Conservation (phyloP, 2,888 invertebrate species). For the Epistrophe grossulariae region DNA sequence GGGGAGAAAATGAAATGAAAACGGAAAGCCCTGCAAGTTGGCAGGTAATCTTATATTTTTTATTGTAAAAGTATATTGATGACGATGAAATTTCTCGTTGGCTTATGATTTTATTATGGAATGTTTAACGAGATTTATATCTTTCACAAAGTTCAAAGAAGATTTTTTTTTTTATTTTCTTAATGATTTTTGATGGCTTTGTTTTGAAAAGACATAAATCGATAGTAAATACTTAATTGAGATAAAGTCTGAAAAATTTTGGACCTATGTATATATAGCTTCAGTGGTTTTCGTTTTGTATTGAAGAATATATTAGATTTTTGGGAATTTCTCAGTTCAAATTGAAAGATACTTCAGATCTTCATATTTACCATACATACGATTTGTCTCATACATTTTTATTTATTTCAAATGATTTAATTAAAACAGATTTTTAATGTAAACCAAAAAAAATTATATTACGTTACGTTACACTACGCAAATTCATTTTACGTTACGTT, state of each 20-base stretch:
- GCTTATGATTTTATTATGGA: conserved; percentile 13
- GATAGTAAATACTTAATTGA: not conserved
- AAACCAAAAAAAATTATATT: no score
- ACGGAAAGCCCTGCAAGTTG: conserved; percentile 7
- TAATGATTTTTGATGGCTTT: not conserved
- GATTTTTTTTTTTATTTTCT: not conserved
- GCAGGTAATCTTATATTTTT: conserved; percentile 29
- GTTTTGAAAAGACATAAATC: not conserved
- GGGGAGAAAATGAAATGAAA: not conserved
- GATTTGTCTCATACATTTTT: no score
- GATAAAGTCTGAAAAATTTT: not conserved
- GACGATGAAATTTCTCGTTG: conserved; percentile 8
- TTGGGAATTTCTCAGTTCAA: no score
- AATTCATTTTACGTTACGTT: no score
- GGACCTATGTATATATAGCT: no score
- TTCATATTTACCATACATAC: no score
- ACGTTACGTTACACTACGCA: no score
- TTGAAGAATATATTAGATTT: no score
- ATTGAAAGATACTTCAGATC: no score
- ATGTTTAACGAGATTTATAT: not conserved
- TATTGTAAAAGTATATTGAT: conserved; percentile 25
- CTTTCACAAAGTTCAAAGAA: not conserved
- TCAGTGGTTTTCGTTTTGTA: no score
- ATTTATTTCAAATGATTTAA: no score
- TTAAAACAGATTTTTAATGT: no score